Conservation (phyloP, 1,140 invertebrate species). For the Linepithema humile region DNA sequence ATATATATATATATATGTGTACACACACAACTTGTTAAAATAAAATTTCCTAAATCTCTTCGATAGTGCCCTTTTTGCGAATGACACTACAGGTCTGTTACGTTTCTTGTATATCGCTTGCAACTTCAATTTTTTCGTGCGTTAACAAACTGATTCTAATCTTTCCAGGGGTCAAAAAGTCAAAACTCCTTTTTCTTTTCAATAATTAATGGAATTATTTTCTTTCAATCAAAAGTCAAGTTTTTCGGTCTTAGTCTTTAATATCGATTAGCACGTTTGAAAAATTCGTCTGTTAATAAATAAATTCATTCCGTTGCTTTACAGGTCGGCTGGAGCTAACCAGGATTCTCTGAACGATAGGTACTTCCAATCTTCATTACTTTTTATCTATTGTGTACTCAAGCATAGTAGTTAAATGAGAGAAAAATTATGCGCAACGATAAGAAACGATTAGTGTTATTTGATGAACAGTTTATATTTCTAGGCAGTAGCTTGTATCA, state of each 20-base stretch:
- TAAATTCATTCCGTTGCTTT: slow-evolving; percentile 80
- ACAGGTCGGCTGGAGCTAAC: slow-evolving; percentile 79
- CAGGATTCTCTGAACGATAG: slow-evolving; percentile 83
- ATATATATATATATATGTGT: slow-evolving; percentile 64
- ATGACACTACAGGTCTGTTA: slow-evolving; percentile 66
- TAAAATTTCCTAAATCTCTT: slow-evolving; percentile 64
- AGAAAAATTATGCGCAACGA: slow-evolving; percentile 45
- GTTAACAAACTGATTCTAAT: slow-evolving; percentile 81
- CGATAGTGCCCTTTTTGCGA: slow-evolving; percentile 73
- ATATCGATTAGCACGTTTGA: slow-evolving; percentile 53
- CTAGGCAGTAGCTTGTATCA: slow-evolving; percentile 41
- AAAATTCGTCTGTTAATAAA: slow-evolving; percentile 70
- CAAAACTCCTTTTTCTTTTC: slow-evolving; percentile 74
- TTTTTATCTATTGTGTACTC: slow-evolving; percentile 65
- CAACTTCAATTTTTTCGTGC: slow-evolving; percentile 74
- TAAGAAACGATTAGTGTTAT: slow-evolving; percentile 10
- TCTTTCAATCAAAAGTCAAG: slow-evolving; percentile 61
- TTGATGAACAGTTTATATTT: slow-evolving; percentile 54
- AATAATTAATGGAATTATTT: slow-evolving; percentile 60
- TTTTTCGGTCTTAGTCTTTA: slow-evolving; percentile 61
- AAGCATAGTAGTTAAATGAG: too few species aligned
- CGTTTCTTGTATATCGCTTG: slow-evolving; percentile 66
- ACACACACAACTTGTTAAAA: too few species aligned
- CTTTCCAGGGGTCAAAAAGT: slow-evolving; percentile 81
- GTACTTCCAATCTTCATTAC: slow-evolving; percentile 77